Percentiles rank a stretch among this genome's conserved stretches.
phyloP scores from a whole-genome alignment of 2,113 vertebrate genomes.

The Silurus meridionalis region DNA sequence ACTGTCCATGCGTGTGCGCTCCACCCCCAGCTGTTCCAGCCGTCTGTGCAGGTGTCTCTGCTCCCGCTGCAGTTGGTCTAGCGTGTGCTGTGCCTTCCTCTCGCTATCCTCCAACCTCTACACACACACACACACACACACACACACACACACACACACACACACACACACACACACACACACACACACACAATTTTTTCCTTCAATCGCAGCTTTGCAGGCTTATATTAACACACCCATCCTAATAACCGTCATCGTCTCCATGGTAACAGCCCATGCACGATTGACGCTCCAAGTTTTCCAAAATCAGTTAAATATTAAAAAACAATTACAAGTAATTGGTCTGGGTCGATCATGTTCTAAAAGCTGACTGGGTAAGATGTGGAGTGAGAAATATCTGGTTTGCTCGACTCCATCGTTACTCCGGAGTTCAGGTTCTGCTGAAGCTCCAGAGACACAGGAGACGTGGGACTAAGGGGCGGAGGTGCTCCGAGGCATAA shows the following conservation, averaged over 20 bases:
- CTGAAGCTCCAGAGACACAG: neutral
- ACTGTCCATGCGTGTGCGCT: conserved; percentile 87
- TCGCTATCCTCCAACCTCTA: conserved; percentile 91
- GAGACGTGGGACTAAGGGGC: neutral
- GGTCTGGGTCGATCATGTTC: neutral
- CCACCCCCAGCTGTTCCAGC: conserved; percentile 89
- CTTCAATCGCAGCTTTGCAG: neutral
- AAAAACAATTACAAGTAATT: neutral
- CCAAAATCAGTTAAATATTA: neutral
- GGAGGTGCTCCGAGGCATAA: neutral
- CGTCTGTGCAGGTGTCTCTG: conserved; percentile 88
- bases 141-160: neutral
- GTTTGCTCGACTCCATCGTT: neutral
- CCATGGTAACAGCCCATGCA: neutral
- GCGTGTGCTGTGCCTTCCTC: conserved; percentile 83
- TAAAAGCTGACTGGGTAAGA: neutral
- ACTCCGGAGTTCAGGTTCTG: neutral
- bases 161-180: neutral
- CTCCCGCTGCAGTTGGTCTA: conserved; percentile 91
- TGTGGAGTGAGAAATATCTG: neutral
- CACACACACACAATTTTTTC: neutral
- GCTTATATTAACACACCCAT: neutral
- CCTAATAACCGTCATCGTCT: neutral
- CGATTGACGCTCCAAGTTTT: neutral
- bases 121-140: conserved; percentile 36